These are phyloP conservation scores for Callosobruchus maculatus DNA, from an alignment of 2,888 invertebrate species.

Conservation along the genomic window DNA sequence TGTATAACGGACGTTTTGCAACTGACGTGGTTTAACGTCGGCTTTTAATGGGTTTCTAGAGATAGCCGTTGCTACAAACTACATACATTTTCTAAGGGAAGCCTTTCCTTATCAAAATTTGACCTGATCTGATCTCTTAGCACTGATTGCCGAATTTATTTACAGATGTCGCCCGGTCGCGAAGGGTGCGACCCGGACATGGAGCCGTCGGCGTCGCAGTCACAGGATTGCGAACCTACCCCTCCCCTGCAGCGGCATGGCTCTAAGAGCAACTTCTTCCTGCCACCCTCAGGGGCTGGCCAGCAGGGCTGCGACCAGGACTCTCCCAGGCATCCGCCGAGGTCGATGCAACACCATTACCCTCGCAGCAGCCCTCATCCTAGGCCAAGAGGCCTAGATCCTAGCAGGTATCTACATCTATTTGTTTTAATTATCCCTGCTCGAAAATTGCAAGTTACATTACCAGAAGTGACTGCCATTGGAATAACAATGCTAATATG, in stretches of 20 bases:
- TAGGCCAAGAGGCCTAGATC: constrained; percentile 64
- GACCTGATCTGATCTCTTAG: too few relatives aligned
- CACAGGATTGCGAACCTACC: constrained; percentile 90
- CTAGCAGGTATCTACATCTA: constrained; percentile 51
- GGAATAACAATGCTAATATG: too few relatives aligned
- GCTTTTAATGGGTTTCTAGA: too few relatives aligned
- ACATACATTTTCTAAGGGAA: too few relatives aligned
- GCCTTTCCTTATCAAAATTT: too few relatives aligned
- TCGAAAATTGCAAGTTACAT: too few relatives aligned
- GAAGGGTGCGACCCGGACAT: constrained; percentile 80
- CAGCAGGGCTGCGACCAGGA: constrained; percentile 46
- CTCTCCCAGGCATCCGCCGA: constrained; percentile 44
- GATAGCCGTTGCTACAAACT: too few relatives aligned
- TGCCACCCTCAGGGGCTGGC: constrained; percentile 55
- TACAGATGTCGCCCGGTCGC: constrained; percentile 77
- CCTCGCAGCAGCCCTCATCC: constrained; percentile 79
- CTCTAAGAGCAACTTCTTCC: constrained; percentile 83
- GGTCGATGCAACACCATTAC: constrained; percentile 48
- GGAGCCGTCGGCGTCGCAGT: constrained; percentile 88
- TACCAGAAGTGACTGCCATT: too few relatives aligned
- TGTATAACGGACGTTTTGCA: too few relatives aligned
- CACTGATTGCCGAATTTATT: too few relatives aligned
- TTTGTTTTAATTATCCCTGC: too few relatives aligned
- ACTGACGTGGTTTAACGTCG: too few relatives aligned
- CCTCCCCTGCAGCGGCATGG: constrained; percentile 82